Evolutionary conservation across 2,888 invertebrate species (phyloP), one percentile per base, ranked within the genome.

Genomic region (Caenorhabditis doughertyi): DNA sequence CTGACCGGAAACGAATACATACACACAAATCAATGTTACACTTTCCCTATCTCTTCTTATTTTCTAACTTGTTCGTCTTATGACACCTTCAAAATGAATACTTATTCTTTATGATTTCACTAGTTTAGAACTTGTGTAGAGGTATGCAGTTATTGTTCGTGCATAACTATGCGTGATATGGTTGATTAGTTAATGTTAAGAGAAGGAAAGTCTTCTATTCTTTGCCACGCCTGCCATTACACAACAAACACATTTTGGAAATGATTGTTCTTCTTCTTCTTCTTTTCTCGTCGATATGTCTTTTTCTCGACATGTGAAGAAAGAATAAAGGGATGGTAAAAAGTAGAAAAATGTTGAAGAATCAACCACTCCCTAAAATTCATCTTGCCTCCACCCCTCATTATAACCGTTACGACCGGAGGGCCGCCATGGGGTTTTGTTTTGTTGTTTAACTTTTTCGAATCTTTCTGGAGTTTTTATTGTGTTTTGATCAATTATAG

Each of bases 351-450:
- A 64, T 55, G 55, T 44, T 35, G 44, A 56, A 32, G 42, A 58
- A 72, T 53, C 62, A 79, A 64, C 81, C 81, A 81, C 81, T 81
- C 81, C 81, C 81, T 70, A 51, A 76, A 77, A 81, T 65, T 65
- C 58, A 60, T 67, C 42, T 55, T 55, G 3, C 51, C 32, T 35
- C 21, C 58, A 39, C 39, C 25, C 18, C 23, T 35, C 29, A 58
- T 65, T 67, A 68, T 55, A 68, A 60, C 76, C 47, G 47, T 65
- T 29, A 27, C 47, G 56, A 7, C 42, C 39, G n/a, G n/a, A n/a
- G n/a, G n/a, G n/a, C n/a, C n/a, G n/a, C 23, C 39, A 44, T 9
- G 39, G 39, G 44, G n/a, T 73, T 55, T 53, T 27, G 39, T 49
- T 32, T 51, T 35, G 11, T 39, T 27, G 21, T 29, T 35, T 16